A percentile compares a stretch with the other conserved stretches of the same genome.
Conservation (phyloP, 2,888 invertebrate species). For the Cheilosia vernalis region DNA sequence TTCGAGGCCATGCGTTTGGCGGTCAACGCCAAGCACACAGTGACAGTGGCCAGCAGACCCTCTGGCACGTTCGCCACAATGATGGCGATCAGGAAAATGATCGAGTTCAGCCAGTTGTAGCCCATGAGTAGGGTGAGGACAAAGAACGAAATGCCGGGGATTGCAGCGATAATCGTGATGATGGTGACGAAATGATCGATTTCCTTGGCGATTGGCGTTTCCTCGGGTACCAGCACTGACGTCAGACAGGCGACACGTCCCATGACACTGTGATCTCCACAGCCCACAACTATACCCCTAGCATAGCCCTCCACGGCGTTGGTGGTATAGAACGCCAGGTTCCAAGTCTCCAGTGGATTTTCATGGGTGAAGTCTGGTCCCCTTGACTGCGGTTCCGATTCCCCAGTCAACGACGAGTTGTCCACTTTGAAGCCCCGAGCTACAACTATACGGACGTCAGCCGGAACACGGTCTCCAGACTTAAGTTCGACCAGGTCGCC, state of each 20-base stretch:
- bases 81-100: conserved; percentile 98
- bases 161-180: conserved; percentile 95
- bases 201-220: conserved; percentile 98
- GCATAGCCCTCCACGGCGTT: conserved; percentile 85
- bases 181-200: conserved; percentile 98
- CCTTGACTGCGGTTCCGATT: conserved; percentile 86
- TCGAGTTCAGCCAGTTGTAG: conserved; percentile 98
- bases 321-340: conserved; percentile 85
- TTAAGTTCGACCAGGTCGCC: conserved; percentile 90
- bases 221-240: conserved; percentile 93
- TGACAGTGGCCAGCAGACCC: conserved; percentile 97
- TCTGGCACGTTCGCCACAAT: conserved; percentile 99
- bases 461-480: conserved; percentile 90
- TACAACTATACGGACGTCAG: conserved; percentile 88
- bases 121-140: conserved; percentile 96
- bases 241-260: conserved; percentile 95
- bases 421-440: conserved; percentile 84
- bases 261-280: conserved; percentile 96
- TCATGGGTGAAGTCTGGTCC: conserved; percentile 83
- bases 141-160: conserved; percentile 96
- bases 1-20: conserved; percentile 98
- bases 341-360: conserved; percentile 85
- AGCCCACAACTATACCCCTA: conserved; percentile 91
- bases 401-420: conserved; percentile 88
- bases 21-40: conserved; percentile 97